Conservation (phyloP, 92 coral and sea anemone genomes). For the Palythoa caribaeorum region DNA sequence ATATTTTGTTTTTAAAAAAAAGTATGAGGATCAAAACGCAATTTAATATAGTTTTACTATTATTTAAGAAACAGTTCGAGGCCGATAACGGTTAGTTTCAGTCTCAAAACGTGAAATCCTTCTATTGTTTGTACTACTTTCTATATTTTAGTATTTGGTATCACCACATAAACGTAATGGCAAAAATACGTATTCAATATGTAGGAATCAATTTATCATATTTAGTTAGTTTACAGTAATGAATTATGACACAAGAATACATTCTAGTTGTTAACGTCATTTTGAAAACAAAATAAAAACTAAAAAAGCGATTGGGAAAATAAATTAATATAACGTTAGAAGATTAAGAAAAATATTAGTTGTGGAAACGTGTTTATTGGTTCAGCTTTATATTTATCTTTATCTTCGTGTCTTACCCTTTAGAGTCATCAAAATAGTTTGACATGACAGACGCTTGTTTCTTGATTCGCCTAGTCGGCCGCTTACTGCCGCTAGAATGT, state of each 20-base stretch:
- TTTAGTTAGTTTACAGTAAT: not conserved
- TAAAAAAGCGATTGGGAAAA: not conserved
- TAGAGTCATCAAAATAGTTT: conserved; percentile 66
- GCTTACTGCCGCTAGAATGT: conserved; percentile 71
- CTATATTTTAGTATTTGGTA: no score
- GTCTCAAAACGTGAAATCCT: not conserved
- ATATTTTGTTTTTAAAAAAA: no score
- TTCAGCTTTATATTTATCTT: no score
- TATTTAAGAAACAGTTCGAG: not conserved
- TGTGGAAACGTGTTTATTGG: no score
- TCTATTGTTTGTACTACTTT: no score
- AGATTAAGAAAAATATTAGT: not conserved
- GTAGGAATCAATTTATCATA: not conserved
- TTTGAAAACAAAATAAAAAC: not conserved
- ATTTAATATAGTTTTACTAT: not conserved
- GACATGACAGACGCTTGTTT: conserved; percentile 81
- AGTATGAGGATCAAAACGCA: no score
- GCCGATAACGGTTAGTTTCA: not conserved
- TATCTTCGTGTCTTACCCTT: conserved; percentile 57
- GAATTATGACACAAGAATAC: not conserved
- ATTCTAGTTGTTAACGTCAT: not conserved
- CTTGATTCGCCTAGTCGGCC: conserved; percentile 63
- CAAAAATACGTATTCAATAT: no score
- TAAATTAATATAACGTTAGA: not conserved
- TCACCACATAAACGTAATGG: no score